Evolutionary conservation across 2,797 vertebrate species (phyloP), one percentile per base, ranked within the genome.

Genomic region (Anas bahamensis): DNA sequence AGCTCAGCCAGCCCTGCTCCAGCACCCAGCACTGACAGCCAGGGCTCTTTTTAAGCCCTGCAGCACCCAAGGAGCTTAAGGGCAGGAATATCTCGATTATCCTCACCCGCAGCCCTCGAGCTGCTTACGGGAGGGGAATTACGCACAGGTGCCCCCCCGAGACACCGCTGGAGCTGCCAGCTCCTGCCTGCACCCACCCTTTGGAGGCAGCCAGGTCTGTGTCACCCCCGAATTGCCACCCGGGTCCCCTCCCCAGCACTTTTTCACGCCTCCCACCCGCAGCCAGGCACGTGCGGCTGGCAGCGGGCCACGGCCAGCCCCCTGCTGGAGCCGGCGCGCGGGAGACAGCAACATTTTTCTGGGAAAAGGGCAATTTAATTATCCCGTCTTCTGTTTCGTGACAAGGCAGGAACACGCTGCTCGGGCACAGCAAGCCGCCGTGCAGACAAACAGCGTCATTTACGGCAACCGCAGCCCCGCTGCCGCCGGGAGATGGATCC

Each of bases 311-410:
- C 74, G 7, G 81, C 80, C 89, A 17, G 42, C 61, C 86, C 61
- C 61, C 24, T 16, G 15, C 46, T 44, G 13, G 77, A 68, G 13
- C 44, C 26, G 4, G 35, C 0, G 9, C 37, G 2, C 28, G 0
- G 1, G 56, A 85, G 70, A 69, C 28, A 2, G 63, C 7, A 69
- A 61, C 78, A 13, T 93, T 96, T 93, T 63, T 69, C 88, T 89
- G 92, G 93, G 95, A 95, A 97, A 97, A 95, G 86, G 94, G 94
- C 91, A 93, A 95, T 93, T 93, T 83, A 82, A 96, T 94, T 93
- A 96, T 93, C 89, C 83, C 5, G 18, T 35, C 90, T 92, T 88
- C 83, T 89, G 89, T 64, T 96, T 93, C 64, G 8, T 63, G 95
- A 95, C 94, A 89, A 93, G 79, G 52, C 60, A 6, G 86, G 86